Evolutionary conservation across 2,888 invertebrate genomes (phyloP).

Genomic region (Resseliella maxima): DNA sequence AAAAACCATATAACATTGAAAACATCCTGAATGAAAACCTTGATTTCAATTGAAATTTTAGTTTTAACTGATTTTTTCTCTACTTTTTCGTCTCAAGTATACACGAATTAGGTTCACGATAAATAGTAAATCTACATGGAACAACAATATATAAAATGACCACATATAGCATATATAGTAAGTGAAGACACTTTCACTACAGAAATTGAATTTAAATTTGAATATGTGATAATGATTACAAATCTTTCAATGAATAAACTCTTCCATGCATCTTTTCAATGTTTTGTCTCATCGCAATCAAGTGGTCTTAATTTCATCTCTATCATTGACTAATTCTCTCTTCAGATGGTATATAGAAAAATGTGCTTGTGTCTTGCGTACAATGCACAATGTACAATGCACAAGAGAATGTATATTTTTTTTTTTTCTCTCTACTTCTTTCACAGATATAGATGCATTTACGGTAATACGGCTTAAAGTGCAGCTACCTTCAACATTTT

Average conservation of each 20-base stretch:
- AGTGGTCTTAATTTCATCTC: neutral
- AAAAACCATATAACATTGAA: no score
- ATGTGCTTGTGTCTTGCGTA: no score
- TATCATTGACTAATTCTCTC: neutral
- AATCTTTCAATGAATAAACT: constrained; percentile 40
- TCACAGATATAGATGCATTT: constrained; percentile 24
- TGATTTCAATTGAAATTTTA: no score
- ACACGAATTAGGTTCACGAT: neutral
- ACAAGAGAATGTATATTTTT: neutral
- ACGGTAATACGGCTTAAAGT: constrained; percentile 29
- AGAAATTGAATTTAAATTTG: neutral
- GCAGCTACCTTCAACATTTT: constrained; percentile 29
- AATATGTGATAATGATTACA: constrained; percentile 30
- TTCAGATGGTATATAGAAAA: no score
- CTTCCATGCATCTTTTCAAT: neutral
- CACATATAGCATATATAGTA: neutral
- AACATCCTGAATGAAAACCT: no score
- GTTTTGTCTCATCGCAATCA: neutral
- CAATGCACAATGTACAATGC: no score
- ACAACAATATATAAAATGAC: neutral
- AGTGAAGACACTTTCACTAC: constrained; percentile 12
- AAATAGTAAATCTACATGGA: neutral
- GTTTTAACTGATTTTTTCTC: neutral
- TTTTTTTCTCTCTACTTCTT: neutral
- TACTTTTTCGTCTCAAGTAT: neutral